phyloP scores from a whole-genome alignment of 2,113 vertebrate species.

The Syrmaticus mikado region DNA sequence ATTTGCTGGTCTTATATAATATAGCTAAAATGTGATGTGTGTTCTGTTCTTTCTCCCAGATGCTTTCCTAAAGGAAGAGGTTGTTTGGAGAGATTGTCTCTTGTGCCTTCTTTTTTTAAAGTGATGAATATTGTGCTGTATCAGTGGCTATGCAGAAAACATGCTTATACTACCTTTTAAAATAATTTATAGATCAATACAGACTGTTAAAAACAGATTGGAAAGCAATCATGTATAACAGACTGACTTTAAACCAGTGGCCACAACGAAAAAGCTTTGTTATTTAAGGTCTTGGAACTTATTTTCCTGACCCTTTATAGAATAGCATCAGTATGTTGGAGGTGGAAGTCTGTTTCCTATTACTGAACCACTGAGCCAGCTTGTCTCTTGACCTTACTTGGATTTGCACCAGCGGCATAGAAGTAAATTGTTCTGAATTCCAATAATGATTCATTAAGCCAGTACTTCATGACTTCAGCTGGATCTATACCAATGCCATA shows the following conservation, averaged over 20 bases:
- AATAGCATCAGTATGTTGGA: neutral
- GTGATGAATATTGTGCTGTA: neutral
- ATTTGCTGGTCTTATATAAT: neutral
- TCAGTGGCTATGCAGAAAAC: neutral
- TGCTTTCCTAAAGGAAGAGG: neutral
- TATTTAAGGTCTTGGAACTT: neutral
- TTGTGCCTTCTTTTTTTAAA: neutral
- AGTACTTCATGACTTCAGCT: conserved; percentile 12
- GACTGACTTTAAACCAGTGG: neutral
- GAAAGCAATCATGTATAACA: neutral
- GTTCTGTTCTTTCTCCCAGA: neutral
- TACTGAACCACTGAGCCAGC: conserved; percentile 37
- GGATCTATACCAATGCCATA: conserved; percentile 6
- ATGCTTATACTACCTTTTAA: neutral
- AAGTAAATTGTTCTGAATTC: conserved; percentile 49
- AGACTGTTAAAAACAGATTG: neutral
- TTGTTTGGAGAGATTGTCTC: neutral
- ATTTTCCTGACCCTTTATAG: neutral
- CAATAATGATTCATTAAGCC: conserved; percentile 50
- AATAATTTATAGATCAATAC: neutral
- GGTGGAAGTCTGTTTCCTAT: conserved; percentile 9
- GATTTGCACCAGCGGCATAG: conserved; percentile 26
- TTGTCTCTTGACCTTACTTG: conserved; percentile 34
- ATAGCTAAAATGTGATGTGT: neutral
- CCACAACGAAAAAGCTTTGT: neutral